Conservation (phyloP, 2,888 invertebrate species). For the Platycnemis pennipes region DNA sequence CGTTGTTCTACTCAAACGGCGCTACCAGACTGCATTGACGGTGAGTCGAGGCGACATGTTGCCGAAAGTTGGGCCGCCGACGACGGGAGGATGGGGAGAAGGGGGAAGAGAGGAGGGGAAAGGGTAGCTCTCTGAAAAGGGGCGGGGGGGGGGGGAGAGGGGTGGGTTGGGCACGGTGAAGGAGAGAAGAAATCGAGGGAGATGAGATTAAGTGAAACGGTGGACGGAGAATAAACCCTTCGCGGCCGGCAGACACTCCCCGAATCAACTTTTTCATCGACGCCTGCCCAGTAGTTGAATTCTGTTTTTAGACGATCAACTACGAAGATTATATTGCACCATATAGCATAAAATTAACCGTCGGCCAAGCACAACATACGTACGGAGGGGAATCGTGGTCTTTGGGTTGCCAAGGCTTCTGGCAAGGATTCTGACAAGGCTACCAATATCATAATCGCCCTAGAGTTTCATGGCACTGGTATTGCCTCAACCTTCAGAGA, state of each 20-base stretch:
- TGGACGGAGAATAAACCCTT: neutral
- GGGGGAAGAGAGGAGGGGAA: neutral
- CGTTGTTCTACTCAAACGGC: neutral
- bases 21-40: slow-evolving; percentile 40
- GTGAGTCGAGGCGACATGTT: slow-evolving; percentile 55
- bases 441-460: too few species aligned
- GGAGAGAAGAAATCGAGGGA: neutral
- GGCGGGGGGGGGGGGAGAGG: neutral
- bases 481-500: too few species aligned
- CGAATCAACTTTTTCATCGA: too few species aligned
- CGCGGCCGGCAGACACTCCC: neutral
- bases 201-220: neutral
- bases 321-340: too few species aligned
- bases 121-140: neutral
- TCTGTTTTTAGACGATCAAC: too few species aligned
- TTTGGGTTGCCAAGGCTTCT: too few species aligned
- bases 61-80: slow-evolving; percentile 59
- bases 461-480: too few species aligned
- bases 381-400: too few species aligned
- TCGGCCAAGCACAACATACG: too few species aligned
- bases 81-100: neutral
- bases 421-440: too few species aligned
- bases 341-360: too few species aligned
- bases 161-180: neutral
- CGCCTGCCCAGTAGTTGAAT: too few species aligned